Base-by-base conservation (phyloP, 35 echinoderm and acorn worm species). In the Amphiura filiformis region DNA sequence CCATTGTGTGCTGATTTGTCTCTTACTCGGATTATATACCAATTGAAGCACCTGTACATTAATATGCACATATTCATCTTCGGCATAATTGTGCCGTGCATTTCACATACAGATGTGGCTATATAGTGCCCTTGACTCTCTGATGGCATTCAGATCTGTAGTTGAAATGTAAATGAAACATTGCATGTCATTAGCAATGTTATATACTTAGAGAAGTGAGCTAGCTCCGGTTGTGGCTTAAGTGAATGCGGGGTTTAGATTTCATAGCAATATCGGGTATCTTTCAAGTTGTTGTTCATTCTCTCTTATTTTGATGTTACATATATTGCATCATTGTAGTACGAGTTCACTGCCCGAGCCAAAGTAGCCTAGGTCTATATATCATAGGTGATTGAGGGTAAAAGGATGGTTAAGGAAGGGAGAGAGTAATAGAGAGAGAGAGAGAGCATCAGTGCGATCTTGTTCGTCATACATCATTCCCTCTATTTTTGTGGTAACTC, bases 401-500 rank as follows among this genome's bases (percentile, higher is more conserved):
- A 52, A 20, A 52, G 20, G 20, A 52, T 11, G 44, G 44, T 20
- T 11, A 52, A 7, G 44, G 44, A 52, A 11, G 44, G 20, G 7
- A 20, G 20, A 52, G 7, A 52, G 44, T 20, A 52, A 52, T 52
- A 20, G 20, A 52, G 2, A 70, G 61, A 30, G 61, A 70, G 61
- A 70, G 15, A 70, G 61, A 70, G 61, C 61, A 47, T 47, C 28
- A 30, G 11, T 30, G 61, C 15, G 61, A 70, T 70, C 61, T 18
- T 70, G 26, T n/a, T 70, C 26, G 61, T 30, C 28, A 18, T 70
- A 70, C 61, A 70, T 70, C 61, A 70, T 70, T 11, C 61, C 11
- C 28, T 70, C 61, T 70, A 70, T 70, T 70, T 70, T 70, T n/a
- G 28, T 70, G 61, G 61, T 70, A 70, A 70, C 61, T 70, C 61